phyloP scores from a whole-genome alignment of 2,888 invertebrate species.

The Himalopsyche kuldschensis region DNA sequence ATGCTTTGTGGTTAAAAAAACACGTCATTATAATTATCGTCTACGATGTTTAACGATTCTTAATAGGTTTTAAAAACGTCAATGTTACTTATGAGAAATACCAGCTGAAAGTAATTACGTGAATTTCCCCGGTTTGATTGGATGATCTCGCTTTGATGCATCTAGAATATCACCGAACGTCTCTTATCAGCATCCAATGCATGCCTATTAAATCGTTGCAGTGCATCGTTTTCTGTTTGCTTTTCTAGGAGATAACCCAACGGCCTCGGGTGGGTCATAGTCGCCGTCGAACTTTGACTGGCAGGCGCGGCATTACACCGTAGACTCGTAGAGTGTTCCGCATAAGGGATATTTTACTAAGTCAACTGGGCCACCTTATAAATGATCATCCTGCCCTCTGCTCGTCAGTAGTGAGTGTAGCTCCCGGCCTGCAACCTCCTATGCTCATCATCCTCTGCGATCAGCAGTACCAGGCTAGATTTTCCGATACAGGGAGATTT shows the following conservation, averaged over 20 bases:
- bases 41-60: neutral
- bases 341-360: constrained; percentile 5
- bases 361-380: constrained; percentile 3
- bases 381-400: constrained; percentile 7
- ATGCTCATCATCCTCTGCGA: neutral
- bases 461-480: neutral
- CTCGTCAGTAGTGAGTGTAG: neutral
- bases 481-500: neutral
- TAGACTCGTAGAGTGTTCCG: constrained; percentile 1
- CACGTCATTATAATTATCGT: neutral
- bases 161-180: neutral
- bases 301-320: constrained; percentile 3
- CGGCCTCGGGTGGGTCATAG: constrained; percentile 21
- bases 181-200: neutral
- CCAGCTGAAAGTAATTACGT: neutral
- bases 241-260: constrained; percentile 17
- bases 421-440: neutral
- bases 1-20: neutral
- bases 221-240: constrained; percentile 2
- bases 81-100: neutral
- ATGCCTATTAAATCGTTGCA: constrained; percentile 9
- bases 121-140: neutral
- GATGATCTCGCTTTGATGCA: neutral
- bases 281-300: constrained; percentile 32
- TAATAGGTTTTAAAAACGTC: too few species aligned